Evolutionary conservation across 2,888 invertebrate species (phyloP).

Genomic region (Ichneumoninae sp.): DNA sequence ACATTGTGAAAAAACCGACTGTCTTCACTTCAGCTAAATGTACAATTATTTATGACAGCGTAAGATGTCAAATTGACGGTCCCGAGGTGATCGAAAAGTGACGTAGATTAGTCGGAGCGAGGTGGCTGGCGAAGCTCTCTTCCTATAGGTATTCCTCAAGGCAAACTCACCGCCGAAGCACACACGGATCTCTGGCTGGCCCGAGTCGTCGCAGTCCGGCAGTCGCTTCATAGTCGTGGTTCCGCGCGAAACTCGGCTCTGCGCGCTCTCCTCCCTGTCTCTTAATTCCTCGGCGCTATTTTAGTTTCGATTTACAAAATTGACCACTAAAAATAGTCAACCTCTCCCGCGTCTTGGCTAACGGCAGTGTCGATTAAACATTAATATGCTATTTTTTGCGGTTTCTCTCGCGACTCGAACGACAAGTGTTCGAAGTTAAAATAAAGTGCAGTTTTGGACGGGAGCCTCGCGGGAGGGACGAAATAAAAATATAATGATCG

Average conservation of each 20-base stretch:
- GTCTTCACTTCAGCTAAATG: too few species aligned
- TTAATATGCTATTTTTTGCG: background rate
- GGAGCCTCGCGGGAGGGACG: too few species aligned
- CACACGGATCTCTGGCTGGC: conserved; percentile 56
- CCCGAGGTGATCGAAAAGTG: background rate
- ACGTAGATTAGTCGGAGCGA: background rate
- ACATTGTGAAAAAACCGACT: too few species aligned
- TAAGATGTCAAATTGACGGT: background rate
- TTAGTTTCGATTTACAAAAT: conserved; percentile 27
- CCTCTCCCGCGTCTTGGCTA: background rate
- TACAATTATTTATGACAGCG: background rate
- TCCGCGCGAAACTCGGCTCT: conserved; percentile 67
- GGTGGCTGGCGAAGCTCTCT: conserved; percentile 7
- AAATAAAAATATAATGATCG: conserved; percentile 46
- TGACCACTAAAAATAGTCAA: conserved; percentile 1
- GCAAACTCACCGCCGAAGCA: conserved; percentile 44
- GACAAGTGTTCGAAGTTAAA: background rate
- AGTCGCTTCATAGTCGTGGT: conserved; percentile 75
- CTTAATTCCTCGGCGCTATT: conserved; percentile 42
- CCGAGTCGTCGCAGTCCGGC: conserved; percentile 69
- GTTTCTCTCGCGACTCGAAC: background rate
- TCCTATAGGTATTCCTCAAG: conserved; percentile 24
- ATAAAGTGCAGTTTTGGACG: background rate
- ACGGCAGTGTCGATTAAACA: background rate
- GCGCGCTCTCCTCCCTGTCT: conserved; percentile 43